Conservation (phyloP, 2,113 vertebrate genomes). For the Megaptera novaeangliae region DNA sequence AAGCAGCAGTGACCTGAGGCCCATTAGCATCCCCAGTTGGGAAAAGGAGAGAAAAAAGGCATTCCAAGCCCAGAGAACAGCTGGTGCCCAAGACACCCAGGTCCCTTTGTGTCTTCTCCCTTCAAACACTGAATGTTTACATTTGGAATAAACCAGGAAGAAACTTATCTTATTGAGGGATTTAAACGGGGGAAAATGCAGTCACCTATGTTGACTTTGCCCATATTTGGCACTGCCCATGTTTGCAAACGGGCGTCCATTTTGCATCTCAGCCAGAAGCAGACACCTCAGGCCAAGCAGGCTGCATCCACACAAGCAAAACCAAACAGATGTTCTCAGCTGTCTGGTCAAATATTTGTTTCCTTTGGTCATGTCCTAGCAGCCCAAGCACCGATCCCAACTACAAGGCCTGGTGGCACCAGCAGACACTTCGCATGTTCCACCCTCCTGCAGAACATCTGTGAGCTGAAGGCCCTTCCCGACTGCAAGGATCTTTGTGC, state of each 20-base stretch:
- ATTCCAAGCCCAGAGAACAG: background rate
- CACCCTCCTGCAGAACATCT: conserved; percentile 8
- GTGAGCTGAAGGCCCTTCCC: background rate
- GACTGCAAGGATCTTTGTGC: background rate
- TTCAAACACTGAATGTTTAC: background rate
- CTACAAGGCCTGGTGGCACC: conserved; percentile 32
- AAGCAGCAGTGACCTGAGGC: background rate
- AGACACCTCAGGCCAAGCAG: conserved; percentile 45
- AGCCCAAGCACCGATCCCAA: background rate
- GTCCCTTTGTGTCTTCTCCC: background rate
- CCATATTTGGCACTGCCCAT: background rate
- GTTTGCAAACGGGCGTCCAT: background rate
- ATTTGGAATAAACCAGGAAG: background rate
- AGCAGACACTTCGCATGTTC: background rate
- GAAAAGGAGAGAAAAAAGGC: background rate
- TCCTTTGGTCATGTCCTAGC: conserved; percentile 45
- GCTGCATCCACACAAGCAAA: background rate
- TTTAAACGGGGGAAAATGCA: background rate
- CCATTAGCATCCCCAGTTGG: background rate
- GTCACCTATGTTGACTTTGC: background rate
- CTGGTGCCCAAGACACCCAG: background rate
- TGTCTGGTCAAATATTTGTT: conserved; percentile 54
- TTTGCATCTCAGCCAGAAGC: background rate
- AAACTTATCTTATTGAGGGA: background rate
- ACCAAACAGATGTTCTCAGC: conserved; percentile 43